Base-by-base conservation (phyloP, 1,140 invertebrate species). In the Drosophila santomea region DNA sequence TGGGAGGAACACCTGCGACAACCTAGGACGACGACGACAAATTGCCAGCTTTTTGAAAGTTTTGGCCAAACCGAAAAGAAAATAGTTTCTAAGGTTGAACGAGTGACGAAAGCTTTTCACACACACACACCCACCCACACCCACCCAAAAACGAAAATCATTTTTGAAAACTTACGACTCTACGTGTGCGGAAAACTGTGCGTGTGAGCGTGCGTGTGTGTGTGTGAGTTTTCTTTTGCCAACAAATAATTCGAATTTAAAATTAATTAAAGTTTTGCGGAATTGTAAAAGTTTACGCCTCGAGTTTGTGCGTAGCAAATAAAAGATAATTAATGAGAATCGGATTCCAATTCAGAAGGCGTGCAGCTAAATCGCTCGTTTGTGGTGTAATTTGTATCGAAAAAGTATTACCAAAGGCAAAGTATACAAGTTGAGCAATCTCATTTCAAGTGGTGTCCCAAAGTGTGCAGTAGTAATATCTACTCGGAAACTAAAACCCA, bases 211-310 rank as follows among this genome's bases (percentile, higher is more conserved):
- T n/a, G 35, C 10, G 20, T 14, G 38, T 1, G 25, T n/a, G 39
- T 17, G 17, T n/a, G 38, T 4, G 12, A 14, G 38, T 48, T 35
- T 51, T 52, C 28, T 41, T 55, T 71, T 50, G 10, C 44, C 36
- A 58, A 58, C 68, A 72, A 71, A 72, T 72, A 57, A 50, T 58
- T 50, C 4, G n/a, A 57, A 66, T 66, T 25, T 68, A 45, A 66
- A 68, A 67, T 68, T 52, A 68, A 68, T 68, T 68, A 68, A 68
- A 68, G 64, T 68, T 68, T 63, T 54, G n/a, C 38, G 28, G 38
- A 68, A 43, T 52, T 60, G 28, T 36, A 32, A 52, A 68, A 61
- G 63, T 44, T 47, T 32, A 39, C 47, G 28, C 15, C 10, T 20
- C 15, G 17, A 41, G 35, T 50, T 48, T 36, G 58, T 43, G 45